Evolutionary conservation across 2,113 vertebrate species (phyloP).

Genomic region (Acrocephalus arundinaceus): DNA sequence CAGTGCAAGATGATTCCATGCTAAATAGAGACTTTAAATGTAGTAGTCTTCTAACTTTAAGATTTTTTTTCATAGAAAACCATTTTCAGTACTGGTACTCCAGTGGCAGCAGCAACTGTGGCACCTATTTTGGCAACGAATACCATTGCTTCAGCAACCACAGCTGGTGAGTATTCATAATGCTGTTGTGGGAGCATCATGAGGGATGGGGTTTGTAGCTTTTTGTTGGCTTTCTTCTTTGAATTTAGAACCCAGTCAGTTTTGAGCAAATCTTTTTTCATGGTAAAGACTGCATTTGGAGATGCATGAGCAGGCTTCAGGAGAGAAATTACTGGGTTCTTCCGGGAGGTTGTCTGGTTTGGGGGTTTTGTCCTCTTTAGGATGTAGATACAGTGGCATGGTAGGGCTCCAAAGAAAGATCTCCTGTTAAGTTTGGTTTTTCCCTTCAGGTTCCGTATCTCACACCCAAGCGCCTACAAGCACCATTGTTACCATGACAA

Average conservation of each 20-base stretch:
- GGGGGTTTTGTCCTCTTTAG: background rate
- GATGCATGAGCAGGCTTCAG: background rate
- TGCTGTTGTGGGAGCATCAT: background rate
- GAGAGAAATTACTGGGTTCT: background rate
- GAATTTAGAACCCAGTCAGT: background rate
- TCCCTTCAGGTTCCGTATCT: conserved; percentile 82
- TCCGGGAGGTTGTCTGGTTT: background rate
- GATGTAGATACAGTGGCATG: background rate
- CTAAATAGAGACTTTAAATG: background rate
- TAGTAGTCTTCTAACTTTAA: background rate
- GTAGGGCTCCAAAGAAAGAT: background rate
- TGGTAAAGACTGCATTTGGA: background rate
- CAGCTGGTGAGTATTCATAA: conserved; percentile 80
- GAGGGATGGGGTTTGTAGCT: background rate
- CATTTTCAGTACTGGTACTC: conserved; percentile 94
- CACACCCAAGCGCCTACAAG: conserved; percentile 92
- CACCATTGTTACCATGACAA: conserved; percentile 95
- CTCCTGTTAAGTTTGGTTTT: background rate
- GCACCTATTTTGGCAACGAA: conserved; percentile 95
- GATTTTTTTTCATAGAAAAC: conserved; percentile 80
- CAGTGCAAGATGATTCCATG: background rate
- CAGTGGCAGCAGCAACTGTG: conserved; percentile 95
- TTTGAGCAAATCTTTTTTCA: background rate
- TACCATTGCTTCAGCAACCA: conserved; percentile 89
- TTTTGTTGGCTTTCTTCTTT: background rate